Evolutionary conservation across 2,113 vertebrate genomes (phyloP), one percentile per base, ranked within the genome.

Genomic region (Myotis lucifugus): DNA sequence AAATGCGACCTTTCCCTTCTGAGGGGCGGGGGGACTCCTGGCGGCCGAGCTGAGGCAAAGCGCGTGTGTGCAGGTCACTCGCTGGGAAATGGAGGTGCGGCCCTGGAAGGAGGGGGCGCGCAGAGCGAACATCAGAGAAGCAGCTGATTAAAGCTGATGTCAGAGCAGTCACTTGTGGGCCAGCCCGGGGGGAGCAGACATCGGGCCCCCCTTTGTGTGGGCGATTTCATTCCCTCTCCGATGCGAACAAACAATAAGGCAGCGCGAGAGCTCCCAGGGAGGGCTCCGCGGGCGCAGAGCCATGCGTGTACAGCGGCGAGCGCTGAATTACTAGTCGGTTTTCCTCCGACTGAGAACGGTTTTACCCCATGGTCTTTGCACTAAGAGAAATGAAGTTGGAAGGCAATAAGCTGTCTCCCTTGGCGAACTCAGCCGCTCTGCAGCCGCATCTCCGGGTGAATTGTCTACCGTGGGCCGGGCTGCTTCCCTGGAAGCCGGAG

Each of bases 191-290:
- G 94, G 86, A 73, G 85, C 18, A 2, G 27, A 27, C 32, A 67
- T 40, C 37, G 18, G 59, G 86, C 85, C 92, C 52, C 15, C 67
- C 73, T 21, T 89, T 81, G 25, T 37, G 88, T 73, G 77, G 81
- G 72, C 85, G 94, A 88, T 94, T 96, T 85, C 90, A 92, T 97
- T 95, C 88, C 74, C 67, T 76, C 72, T 56, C 90, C 77, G 88
- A 85, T 91, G 59, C 61, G 64, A 88, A 29, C 66, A 67, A 64
- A 95, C 85, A 70, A 19, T 40, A 59, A 83, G 88, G 89, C 82
- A 85, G 42, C 82, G 37, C 67, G 21, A 50, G 37, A 83, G 70
- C 64, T 50, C 74, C 54, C 37, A 21, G 59, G 7, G 56, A 93
- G 34, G 9, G 7, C 5, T 12, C 94, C 66, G 2, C 21, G 12